Evolutionary conservation across 2,113 vertebrate species (phyloP).

Genomic region (Stomatorhinus ivindoensis): DNA sequence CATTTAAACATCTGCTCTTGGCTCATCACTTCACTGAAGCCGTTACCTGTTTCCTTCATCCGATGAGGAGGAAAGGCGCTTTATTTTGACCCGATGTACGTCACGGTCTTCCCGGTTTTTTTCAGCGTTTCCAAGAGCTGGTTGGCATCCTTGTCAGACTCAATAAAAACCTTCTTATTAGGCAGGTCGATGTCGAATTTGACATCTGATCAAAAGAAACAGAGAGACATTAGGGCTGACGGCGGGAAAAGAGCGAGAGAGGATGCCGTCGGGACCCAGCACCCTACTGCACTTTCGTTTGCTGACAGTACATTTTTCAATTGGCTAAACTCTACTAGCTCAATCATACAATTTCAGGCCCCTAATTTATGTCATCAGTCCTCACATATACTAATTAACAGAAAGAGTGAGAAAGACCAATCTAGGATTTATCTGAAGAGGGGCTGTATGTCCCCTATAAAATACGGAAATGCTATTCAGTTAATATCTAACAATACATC

Average conservation of each 20-base stretch:
- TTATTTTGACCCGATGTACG: conserved; percentile 72
- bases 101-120: conserved; percentile 82
- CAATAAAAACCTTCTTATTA: conserved; percentile 82
- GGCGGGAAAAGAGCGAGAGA: background rate
- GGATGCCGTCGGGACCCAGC: no score
- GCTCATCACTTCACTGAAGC: background rate
- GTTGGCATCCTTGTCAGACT: conserved; percentile 70
- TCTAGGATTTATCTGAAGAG: background rate
- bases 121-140: conserved; percentile 73
- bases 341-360: background rate
- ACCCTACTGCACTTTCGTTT: background rate
- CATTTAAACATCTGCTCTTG: background rate
- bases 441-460: background rate
- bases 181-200: conserved; percentile 85
- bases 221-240: background rate
- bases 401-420: background rate
- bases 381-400: background rate
- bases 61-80: background rate
- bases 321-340: background rate
- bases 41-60: conserved; percentile 21
- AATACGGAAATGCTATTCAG: background rate
- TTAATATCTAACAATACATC: background rate
- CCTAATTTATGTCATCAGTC: background rate
- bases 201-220: conserved; percentile 59
- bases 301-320: background rate